These are phyloP conservation scores for Bellardia pandia DNA, from an alignment of 2,888 invertebrate genomes.

Conservation along the genomic window DNA sequence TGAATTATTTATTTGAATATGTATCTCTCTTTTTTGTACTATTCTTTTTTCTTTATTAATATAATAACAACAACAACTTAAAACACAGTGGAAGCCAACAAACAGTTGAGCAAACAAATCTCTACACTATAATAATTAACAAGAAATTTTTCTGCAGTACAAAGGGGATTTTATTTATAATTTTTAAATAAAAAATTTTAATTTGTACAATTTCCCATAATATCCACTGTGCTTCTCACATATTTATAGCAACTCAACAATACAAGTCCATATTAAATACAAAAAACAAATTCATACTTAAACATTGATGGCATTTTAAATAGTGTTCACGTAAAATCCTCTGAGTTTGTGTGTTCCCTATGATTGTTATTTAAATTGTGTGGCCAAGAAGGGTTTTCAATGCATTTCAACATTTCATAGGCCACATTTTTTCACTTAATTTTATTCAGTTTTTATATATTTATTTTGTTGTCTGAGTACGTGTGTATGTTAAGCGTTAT, in stretches of 20 bases:
- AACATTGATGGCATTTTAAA: conserved; percentile 65
- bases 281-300: background rate
- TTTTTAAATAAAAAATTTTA: too few relatives aligned
- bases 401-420: conserved; percentile 6
- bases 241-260: too few relatives aligned
- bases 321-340: conserved; percentile 17
- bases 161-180: too few relatives aligned
- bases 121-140: too few relatives aligned
- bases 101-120: background rate
- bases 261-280: too few relatives aligned
- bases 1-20: background rate
- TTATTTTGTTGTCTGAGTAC: background rate
- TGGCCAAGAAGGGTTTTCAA: conserved; percentile 8
- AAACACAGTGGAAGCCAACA: background rate
- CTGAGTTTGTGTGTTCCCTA: background rate
- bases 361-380: conserved; percentile 7
- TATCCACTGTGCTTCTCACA: too few relatives aligned
- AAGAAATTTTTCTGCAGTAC: too few relatives aligned
- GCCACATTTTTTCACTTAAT: conserved; percentile 26
- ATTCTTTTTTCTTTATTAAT: too few relatives aligned
- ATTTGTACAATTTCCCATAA: too few relatives aligned
- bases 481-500: conserved; percentile 3
- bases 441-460: background rate
- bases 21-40: background rate
- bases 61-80: too few relatives aligned